Evolutionary conservation across 2,797 vertebrate species (phyloP), one percentile per base, ranked within the genome.

Genomic region (Melanotaenia trifasciata): DNA sequence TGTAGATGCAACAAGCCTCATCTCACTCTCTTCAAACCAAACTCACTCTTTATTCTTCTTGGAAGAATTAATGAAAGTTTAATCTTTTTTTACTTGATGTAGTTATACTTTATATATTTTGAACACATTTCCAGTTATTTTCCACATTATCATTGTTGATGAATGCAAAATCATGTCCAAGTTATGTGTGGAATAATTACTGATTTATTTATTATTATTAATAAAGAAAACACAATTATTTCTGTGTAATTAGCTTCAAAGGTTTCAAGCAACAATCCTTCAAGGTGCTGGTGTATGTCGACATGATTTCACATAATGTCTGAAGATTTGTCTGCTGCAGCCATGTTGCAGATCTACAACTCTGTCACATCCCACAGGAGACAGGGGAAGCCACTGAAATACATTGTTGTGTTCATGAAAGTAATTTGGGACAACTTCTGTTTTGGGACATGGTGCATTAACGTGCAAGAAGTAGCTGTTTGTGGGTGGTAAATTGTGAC

Each of bases 331-430:
- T 12, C 18, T 53, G 35, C 47, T 0, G 20, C 47, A 40, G 51
- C 61, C 47, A 30, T 16, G 58, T 24, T 63, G 10, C 51, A 54
- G 40, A 56, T 71, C 68, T 45, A 10, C 36, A 30, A 22, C 36
- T 50, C 66, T 50, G 43, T 33, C 53, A 58, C 70, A 57, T 50
- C 53, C 61, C 61, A 57, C 61, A 50, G 40, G 13, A 50, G 40
- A 58, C n/a, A n/a, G 53, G 24, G n/a, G 61, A 64, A 32, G 12
- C 30, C 59, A 16, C 28, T 0, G 0, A 40, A 56, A 8, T 38
- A 13, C 54, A 58, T 12, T 57, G 68, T 32, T 18, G 13, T 64
- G 32, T 59, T 51, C 30, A 51, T 69, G 57, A 60, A 69, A 50
- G 22, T 58, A 59, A 58, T 57, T 30, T 58, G 38, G 38, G 65